Evolutionary conservation across 2,888 invertebrate species (phyloP).

Genomic region (Leptothorax acervorum): DNA sequence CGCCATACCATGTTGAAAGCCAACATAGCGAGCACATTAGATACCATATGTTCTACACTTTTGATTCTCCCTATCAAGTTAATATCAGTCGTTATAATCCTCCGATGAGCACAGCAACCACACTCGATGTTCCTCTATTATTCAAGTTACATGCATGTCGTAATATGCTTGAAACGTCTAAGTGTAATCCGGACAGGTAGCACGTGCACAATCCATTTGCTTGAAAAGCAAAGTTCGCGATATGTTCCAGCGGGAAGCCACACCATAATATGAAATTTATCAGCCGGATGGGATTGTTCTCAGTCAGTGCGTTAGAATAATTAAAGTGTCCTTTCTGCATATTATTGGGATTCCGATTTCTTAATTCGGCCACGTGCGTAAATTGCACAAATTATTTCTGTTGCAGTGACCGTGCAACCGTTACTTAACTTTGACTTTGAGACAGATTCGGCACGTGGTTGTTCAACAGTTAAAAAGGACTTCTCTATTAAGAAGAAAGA

Average conservation of each 20-base stretch:
- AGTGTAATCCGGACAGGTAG: constrained; percentile 22
- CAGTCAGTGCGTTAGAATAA: constrained; percentile 31
- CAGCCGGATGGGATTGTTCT: constrained; percentile 18
- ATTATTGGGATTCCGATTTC: not conserved
- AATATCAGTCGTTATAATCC: constrained; percentile 35
- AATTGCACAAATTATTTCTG: not conserved
- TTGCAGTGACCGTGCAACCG: not conserved
- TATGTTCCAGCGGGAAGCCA: constrained; percentile 20
- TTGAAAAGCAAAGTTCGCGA: constrained; percentile 24
- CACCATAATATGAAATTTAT: constrained; percentile 43
- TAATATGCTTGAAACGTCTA: constrained; percentile 34
- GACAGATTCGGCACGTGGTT: not conserved
- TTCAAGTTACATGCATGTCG: constrained; percentile 28
- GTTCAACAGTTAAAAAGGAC: not conserved
- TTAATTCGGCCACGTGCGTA: not conserved
- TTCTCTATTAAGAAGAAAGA: not conserved
- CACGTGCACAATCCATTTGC: constrained; percentile 35
- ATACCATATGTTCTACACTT: not conserved
- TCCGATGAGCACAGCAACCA: constrained; percentile 3
- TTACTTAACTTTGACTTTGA: constrained; percentile 21
- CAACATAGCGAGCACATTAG: not conserved
- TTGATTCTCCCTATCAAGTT: constrained; percentile 34
- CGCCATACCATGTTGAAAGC: not conserved
- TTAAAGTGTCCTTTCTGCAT: constrained; percentile 7
- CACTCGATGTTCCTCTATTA: constrained; percentile 19